These are phyloP conservation scores for Chouioia cunea DNA, from an alignment of 2,888 invertebrate genomes.

Conservation along the genomic window DNA sequence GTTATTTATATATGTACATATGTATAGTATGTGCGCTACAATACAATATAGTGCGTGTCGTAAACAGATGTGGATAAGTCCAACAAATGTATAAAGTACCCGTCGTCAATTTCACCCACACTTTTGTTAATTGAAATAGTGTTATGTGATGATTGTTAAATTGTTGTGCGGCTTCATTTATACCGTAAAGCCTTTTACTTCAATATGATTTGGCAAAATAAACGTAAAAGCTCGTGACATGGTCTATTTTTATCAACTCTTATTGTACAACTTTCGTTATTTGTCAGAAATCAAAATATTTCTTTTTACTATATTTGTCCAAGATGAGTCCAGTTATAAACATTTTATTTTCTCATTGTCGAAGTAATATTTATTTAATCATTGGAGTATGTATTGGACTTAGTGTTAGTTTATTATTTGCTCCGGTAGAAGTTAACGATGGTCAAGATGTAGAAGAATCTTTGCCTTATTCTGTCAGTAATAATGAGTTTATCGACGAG, in stretches of 20 bases:
- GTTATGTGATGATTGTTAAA: slow-evolving; percentile 26
- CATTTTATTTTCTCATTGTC: slow-evolving; percentile 60
- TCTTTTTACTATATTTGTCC: not conserved
- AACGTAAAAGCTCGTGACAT: slow-evolving; percentile 28
- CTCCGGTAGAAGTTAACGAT: slow-evolving; percentile 69
- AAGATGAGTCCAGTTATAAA: slow-evolving; percentile 54
- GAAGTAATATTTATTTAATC: slow-evolving; percentile 73
- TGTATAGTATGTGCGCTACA: not conserved
- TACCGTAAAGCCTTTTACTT: slow-evolving; percentile 8
- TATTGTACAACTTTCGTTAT: slow-evolving; percentile 40
- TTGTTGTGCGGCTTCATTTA: slow-evolving; percentile 13
- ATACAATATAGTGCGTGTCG: not conserved
- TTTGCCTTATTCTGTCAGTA: slow-evolving; percentile 49
- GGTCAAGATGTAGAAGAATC: slow-evolving; percentile 50
- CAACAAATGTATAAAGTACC: no score
- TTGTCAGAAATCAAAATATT: no score
- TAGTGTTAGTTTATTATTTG: slow-evolving; percentile 71
- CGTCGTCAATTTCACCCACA: not conserved
- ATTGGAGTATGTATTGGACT: slow-evolving; percentile 73
- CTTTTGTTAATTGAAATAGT: slow-evolving; percentile 20
- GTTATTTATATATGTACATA: no score
- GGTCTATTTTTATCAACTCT: slow-evolving; percentile 46
- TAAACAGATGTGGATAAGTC: not conserved
- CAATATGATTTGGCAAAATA: no score
- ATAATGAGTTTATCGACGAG: slow-evolving; percentile 61